Percentiles rank a stretch among this genome's conserved stretches.
Conservation (phyloP, 1,140 invertebrate genomes). For the Aphidius ervi region DNA sequence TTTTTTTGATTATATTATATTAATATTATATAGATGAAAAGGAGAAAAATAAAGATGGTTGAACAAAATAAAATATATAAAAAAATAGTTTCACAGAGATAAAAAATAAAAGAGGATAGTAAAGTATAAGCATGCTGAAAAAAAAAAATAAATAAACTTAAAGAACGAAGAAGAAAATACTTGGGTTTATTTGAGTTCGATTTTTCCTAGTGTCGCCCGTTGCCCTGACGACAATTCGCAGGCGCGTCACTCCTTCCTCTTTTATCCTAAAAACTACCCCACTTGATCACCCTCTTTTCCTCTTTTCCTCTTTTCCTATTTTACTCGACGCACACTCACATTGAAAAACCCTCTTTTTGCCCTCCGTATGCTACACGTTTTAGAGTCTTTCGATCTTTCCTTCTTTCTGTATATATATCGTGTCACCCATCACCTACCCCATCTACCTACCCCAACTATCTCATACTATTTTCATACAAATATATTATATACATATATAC, state of each 20-base stretch:
- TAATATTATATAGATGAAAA: too few relatives aligned
- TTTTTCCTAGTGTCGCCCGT: constrained; percentile 52
- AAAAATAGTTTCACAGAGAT: too few relatives aligned
- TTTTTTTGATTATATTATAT: too few relatives aligned
- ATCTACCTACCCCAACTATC: neutral
- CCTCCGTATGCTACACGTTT: constrained; percentile 12
- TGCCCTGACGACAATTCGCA: constrained; percentile 53
- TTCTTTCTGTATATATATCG: constrained; percentile 10
- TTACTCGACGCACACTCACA: constrained; percentile 25
- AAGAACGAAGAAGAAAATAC: constrained; percentile 33
- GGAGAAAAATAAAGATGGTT: too few relatives aligned
- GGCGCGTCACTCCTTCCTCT: constrained; percentile 42
- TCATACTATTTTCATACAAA: too few relatives aligned
- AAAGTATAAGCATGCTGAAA: too few relatives aligned
- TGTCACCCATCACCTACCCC: constrained; percentile 8
- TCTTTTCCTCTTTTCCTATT: constrained; percentile 6
- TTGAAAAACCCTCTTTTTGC: constrained; percentile 17
- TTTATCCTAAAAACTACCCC: constrained; percentile 7
- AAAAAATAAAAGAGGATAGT: too few relatives aligned
- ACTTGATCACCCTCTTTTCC: neutral
- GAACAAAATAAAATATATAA: neutral
- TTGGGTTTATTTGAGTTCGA: constrained; percentile 54
- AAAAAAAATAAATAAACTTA: too few relatives aligned
- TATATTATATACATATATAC: too few relatives aligned
- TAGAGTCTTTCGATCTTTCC: constrained; percentile 17